These are phyloP conservation scores for Onchidella celtica DNA, from an alignment of 2,888 invertebrate species.

Conservation along the genomic window DNA sequence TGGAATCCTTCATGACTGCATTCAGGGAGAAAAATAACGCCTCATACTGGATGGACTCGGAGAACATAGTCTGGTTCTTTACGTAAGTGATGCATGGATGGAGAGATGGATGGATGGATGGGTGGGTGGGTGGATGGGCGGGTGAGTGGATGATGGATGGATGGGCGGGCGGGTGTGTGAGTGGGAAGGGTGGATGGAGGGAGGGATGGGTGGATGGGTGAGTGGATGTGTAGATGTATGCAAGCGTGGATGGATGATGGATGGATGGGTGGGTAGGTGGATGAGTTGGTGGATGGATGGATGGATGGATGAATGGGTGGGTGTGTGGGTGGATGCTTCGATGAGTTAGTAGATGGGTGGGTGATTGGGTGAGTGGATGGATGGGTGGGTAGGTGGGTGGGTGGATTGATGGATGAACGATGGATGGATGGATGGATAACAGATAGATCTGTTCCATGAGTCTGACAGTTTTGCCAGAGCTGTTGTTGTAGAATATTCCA, in stretches of 20 bases:
- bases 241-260: not conserved
- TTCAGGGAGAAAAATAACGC: conserved; percentile 8
- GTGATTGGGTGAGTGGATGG: too few species aligned
- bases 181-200: not conserved
- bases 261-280: not conserved
- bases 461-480: too few species aligned
- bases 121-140: not conserved
- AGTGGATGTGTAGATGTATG: not conserved
- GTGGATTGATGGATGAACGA: too few species aligned
- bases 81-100: conserved; percentile 54
- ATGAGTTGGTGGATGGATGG: too few species aligned
- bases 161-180: not conserved
- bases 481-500: too few species aligned
- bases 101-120: not conserved
- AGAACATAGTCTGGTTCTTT: conserved; percentile 60
- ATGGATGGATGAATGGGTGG: too few species aligned
- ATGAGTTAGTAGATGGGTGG: too few species aligned
- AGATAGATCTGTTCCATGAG: too few species aligned
- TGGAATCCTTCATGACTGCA: conserved; percentile 54
- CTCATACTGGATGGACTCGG: conserved; percentile 58
- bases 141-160: not conserved
- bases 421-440: too few species aligned
- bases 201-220: not conserved
- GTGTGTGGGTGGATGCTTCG: too few species aligned
- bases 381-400: too few species aligned